Evolutionary conservation across 2,888 invertebrate species (phyloP).

Genomic region (Taenaris catops): DNA sequence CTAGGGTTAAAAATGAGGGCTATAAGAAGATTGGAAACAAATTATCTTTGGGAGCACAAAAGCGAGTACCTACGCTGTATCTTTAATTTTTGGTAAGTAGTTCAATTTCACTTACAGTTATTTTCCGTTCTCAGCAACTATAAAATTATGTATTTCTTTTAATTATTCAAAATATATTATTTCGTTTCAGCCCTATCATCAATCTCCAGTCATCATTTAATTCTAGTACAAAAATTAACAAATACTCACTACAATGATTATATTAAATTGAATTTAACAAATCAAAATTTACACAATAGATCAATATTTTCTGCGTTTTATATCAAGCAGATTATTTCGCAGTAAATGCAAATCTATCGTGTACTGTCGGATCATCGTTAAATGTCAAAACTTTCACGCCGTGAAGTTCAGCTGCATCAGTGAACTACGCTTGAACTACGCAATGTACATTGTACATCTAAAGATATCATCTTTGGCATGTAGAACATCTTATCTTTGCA

Average conservation of each 20-base stretch:
- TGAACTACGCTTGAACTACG: not conserved
- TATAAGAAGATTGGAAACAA: constrained; percentile 76
- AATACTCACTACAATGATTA: too few species aligned
- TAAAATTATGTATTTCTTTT: too few species aligned
- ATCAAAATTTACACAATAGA: too few species aligned
- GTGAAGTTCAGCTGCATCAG: constrained; percentile 11
- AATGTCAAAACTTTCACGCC: constrained; percentile 20
- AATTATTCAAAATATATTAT: too few species aligned
- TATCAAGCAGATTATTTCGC: constrained; percentile 1
- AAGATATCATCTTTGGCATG: constrained; percentile 1
- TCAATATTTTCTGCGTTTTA: too few species aligned
- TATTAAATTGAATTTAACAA: too few species aligned
- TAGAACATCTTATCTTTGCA: too few species aligned
- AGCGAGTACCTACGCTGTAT: constrained; percentile 79
- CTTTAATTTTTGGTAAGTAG: constrained; percentile 66
- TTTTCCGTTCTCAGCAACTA: not conserved
- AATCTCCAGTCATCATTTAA: too few species aligned
- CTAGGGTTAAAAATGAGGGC: constrained; percentile 70
- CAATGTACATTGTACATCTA: not conserved
- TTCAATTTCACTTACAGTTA: not conserved
- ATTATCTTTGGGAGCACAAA: constrained; percentile 73
- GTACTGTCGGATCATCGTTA: constrained; percentile 13
- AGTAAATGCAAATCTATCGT: constrained; percentile 7
- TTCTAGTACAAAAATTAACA: too few species aligned
- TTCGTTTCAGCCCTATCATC: too few species aligned